Conservation (phyloP, 2,797 vertebrate species). For the Saxicola maurus region DNA sequence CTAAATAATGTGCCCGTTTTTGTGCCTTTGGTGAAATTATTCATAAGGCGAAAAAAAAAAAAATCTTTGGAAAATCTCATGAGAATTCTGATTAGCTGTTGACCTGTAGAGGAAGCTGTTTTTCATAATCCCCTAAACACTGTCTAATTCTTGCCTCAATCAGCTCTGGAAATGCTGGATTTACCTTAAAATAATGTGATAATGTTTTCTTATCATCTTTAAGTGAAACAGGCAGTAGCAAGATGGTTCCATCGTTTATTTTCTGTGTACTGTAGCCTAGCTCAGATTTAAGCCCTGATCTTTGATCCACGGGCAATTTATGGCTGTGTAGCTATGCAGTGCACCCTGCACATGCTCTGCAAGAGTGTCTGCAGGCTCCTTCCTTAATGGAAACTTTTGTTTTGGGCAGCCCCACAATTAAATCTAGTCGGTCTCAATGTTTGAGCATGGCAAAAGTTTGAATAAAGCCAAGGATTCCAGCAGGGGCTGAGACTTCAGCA, state of each 20-base stretch:
- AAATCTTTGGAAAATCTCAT: conserved; percentile 88
- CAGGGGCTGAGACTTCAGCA: conserved; percentile 8
- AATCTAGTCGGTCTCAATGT: not conserved
- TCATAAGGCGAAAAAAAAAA: conserved; percentile 87
- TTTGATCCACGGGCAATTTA: conserved; percentile 70
- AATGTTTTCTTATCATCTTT: conserved; percentile 79
- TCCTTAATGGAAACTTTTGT: not conserved
- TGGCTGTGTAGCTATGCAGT: conserved; percentile 33
- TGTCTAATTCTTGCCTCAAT: conserved; percentile 81
- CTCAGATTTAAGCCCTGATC: conserved; percentile 67
- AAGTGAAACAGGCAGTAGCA: conserved; percentile 74
- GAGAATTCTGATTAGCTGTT: conserved; percentile 97
- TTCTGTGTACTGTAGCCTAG: conserved; percentile 64
- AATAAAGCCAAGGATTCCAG: not conserved
- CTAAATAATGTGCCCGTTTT: conserved; percentile 92
- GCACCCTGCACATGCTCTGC: not conserved
- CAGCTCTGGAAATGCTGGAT: conserved; percentile 78
- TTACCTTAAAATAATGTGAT: conserved; percentile 86
- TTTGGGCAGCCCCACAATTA: not conserved
- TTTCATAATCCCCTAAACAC: conserved; percentile 86
- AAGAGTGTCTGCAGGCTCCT: not conserved
- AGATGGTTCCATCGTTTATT: conserved; percentile 68
- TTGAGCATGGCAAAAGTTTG: conserved; percentile 16
- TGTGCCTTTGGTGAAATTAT: conserved; percentile 97
- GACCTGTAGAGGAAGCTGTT: conserved; percentile 91